Conservation (phyloP, 2,888 invertebrate genomes). For the Cheilosia soror region DNA sequence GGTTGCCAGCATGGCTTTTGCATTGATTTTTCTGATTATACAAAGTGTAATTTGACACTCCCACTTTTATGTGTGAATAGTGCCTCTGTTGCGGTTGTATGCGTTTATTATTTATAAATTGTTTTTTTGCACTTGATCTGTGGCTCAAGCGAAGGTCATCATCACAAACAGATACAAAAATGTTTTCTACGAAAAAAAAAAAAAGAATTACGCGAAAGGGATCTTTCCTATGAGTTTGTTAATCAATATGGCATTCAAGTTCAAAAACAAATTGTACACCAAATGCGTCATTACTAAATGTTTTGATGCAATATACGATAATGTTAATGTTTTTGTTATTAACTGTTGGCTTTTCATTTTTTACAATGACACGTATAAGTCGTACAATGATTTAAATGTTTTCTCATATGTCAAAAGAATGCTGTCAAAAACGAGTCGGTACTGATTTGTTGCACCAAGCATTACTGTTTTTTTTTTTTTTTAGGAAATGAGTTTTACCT, state of each 20-base stretch:
- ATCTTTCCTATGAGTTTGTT: not conserved
- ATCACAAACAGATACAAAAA: not conserved
- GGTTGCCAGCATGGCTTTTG: constrained; percentile 8
- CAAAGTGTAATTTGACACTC: constrained; percentile 4
- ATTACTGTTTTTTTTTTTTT: not conserved
- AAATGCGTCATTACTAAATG: not conserved
- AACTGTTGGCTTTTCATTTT: not conserved
- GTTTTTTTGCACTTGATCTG: constrained; percentile 41
- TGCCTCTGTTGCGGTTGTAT: not conserved
- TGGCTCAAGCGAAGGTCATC: constrained; percentile 25
- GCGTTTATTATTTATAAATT: constrained; percentile 16
- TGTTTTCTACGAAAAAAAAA: not conserved
- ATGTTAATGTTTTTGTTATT: not conserved
- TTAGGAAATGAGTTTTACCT: no score
- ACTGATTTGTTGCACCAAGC: no score
- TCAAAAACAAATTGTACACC: not conserved
- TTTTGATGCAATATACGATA: not conserved
- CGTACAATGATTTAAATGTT: no score
- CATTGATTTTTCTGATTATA: constrained; percentile 19
- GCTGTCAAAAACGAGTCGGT: no score
- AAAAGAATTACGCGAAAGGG: constrained; percentile 4
- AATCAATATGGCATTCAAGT: not conserved
- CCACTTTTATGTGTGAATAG: not conserved
- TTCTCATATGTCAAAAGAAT: no score
- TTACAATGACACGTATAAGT: not conserved